Evolutionary conservation across 2,797 vertebrate species (phyloP).

Genomic region (Monodelphis domestica): DNA sequence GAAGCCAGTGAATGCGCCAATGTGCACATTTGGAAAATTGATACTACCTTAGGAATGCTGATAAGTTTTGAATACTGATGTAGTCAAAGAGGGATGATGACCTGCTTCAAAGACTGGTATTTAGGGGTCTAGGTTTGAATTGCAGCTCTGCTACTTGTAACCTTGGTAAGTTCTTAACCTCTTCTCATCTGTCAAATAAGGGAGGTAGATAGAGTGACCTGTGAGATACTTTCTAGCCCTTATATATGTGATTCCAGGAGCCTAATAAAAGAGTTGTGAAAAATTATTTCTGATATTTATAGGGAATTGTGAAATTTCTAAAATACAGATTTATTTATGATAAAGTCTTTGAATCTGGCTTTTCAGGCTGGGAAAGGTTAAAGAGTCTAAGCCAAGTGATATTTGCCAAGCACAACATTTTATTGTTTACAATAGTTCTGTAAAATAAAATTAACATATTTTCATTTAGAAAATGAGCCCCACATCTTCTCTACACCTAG

Average conservation of each 20-base stretch:
- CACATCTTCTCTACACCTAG: neutral
- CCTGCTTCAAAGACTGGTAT: neutral
- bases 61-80: neutral
- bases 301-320: neutral
- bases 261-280: neutral
- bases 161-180: neutral
- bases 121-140: neutral
- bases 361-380: neutral
- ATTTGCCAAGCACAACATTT: neutral
- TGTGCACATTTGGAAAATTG: neutral
- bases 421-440: neutral
- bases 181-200: neutral
- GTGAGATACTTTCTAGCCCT: neutral
- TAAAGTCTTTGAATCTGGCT: neutral
- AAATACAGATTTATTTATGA: neutral
- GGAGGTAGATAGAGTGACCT: neutral
- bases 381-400: neutral
- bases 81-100: neutral
- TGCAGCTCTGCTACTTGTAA: neutral
- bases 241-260: neutral
- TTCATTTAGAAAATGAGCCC: neutral
- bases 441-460: neutral
- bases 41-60: neutral
- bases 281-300: neutral
- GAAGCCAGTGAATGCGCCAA: neutral